A percentile compares a stretch with the other conserved stretches of the same genome.
Conservation (phyloP, 2,888 invertebrate genomes). For the Melinaea marsaeus region DNA sequence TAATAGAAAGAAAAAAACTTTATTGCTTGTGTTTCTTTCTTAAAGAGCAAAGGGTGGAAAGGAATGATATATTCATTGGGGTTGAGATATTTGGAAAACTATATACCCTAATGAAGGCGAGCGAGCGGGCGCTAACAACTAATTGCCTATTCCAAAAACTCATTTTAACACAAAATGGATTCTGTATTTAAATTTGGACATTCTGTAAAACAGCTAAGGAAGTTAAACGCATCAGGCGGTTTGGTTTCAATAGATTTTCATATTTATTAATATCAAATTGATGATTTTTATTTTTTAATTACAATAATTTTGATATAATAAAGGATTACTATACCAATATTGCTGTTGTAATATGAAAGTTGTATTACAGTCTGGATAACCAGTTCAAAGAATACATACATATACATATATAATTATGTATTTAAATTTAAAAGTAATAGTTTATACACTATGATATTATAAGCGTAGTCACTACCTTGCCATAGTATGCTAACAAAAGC, state of each 20-base stretch:
- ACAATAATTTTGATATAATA: not conserved
- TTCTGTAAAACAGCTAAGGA: conserved; percentile 73
- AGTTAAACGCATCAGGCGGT: conserved; percentile 69
- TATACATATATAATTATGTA: too few species aligned
- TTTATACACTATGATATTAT: too few species aligned
- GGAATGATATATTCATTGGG: conserved; percentile 73
- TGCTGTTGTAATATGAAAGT: too few species aligned
- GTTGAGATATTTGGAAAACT: conserved; percentile 76
- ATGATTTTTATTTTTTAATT: conserved; percentile 2
- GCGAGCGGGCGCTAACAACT: conserved; percentile 77
- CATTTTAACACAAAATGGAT: conserved; percentile 78
- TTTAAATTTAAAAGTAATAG: too few species aligned
- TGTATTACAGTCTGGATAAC: too few species aligned
- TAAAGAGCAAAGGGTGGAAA: conserved; percentile 69
- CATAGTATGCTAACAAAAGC: too few species aligned
- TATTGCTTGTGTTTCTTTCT: conserved; percentile 58
- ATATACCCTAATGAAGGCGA: conserved; percentile 78
- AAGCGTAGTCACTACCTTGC: too few species aligned
- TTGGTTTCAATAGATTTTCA: conserved; percentile 42
- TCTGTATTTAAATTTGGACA: conserved; percentile 77
- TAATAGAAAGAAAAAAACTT: not conserved
- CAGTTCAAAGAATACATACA: too few species aligned
- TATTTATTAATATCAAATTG: conserved; percentile 10
- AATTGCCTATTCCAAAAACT: conserved; percentile 78
- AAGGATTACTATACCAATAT: too few species aligned